Base-by-base conservation (phyloP, 2,113 vertebrate species). In the Romanogobio albipinnatus region DNA sequence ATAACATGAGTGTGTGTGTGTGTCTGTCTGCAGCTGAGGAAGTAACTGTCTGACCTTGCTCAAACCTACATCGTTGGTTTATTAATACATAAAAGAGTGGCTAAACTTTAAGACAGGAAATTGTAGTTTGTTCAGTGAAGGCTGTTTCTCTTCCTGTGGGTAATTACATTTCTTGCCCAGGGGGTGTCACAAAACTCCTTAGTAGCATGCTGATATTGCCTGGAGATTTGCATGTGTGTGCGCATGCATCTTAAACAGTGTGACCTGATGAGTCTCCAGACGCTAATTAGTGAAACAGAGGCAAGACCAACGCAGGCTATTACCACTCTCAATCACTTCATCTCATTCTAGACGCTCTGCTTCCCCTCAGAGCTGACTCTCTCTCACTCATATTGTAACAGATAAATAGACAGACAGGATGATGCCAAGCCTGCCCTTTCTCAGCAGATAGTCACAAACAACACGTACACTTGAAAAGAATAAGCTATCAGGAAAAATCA, bases 371-470 rank as follows among this genome's bases (percentile, higher is more conserved):
- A 70, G 11, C 51, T 61, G 14, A 61, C 33, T 47, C 61, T 45
- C 29, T 64, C 53, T 76, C 61, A 17, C 68, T 33, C 73, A 70
- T 15, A 75, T n/a, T 71, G 45, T 61, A 66, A 83, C 14, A 88
- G 56, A 77, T 61, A 71, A 87, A 90, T 77, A 77, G 71, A 88
- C 73, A 86, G 76, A 88, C 58, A 86, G 88, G 68, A 58, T 43
- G 81, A 92, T 91, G 89, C 85, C 90, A 91, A 93, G 87, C 1
- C 51, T 90, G 86, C 87, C 89, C 87, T 91, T 90, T 91, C 39
- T 58, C 43, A 71, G 61, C 87, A 82, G 74, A 75, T 76, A 9
- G 29, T 36, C 64, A 81, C 81, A 78, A 61, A 73, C 75, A 79
- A 49, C 47, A 78, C 36, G 81, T 19, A 85, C 36, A 0, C 36